Percentiles rank a stretch among this genome's conserved stretches.
Conservation (phyloP, 2,888 invertebrate genomes). For the Hedya salicella region DNA sequence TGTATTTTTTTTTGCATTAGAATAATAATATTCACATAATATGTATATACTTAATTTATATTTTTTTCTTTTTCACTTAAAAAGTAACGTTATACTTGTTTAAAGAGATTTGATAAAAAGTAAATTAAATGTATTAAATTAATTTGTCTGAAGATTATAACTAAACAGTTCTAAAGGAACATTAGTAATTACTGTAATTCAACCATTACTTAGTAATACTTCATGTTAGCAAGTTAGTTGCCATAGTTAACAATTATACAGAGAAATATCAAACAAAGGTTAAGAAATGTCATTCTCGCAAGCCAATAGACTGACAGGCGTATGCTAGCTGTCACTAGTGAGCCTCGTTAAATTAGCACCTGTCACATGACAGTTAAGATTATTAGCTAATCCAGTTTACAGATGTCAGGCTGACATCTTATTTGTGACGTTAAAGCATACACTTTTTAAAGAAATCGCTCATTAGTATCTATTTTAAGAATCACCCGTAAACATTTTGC, state of each 20-base stretch:
- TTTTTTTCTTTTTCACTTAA: background rate
- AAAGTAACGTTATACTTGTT: background rate
- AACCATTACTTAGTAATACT: too few relatives aligned
- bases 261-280: background rate
- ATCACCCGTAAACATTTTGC: too few relatives aligned
- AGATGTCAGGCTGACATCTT: background rate
- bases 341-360: background rate
- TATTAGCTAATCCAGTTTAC: background rate
- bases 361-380: background rate
- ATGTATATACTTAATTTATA: too few relatives aligned
- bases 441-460: slow-evolving; percentile 2
- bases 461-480: background rate
- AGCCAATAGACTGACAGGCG: background rate
- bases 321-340: background rate
- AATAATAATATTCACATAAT: too few relatives aligned
- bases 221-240: too few relatives aligned
- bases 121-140: too few relatives aligned
- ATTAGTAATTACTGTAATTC: too few relatives aligned
- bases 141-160: too few relatives aligned
- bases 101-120: too few relatives aligned
- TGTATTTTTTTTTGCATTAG: too few relatives aligned
- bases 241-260: too few relatives aligned
- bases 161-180: too few relatives aligned
- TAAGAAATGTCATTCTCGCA: background rate
- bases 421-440: background rate